Percentiles rank a stretch among this genome's conserved stretches.
Conservation (phyloP, 2,797 vertebrate species). For the Melanogrammus aeglefinus region DNA sequence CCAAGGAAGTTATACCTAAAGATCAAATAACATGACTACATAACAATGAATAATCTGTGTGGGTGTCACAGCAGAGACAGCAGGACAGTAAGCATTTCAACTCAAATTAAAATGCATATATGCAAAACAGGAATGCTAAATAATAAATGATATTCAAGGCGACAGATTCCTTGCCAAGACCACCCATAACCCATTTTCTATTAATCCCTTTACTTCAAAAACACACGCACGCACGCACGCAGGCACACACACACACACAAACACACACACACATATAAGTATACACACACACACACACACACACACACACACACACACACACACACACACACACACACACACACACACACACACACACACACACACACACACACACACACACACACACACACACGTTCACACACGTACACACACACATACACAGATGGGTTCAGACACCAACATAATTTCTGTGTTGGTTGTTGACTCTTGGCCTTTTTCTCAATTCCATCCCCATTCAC, state of each 20-base stretch:
- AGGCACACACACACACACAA: too few relatives aligned
- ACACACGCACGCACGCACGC: background rate
- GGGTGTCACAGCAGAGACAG: background rate
- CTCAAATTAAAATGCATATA: background rate
- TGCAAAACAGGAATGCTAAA: background rate
- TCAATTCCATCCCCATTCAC: background rate
- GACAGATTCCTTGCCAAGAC: background rate
- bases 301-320: background rate
- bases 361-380: too few relatives aligned
- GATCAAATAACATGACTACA: too few relatives aligned
- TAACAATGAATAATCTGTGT: background rate
- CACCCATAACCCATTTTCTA: background rate
- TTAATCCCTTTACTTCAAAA: background rate
- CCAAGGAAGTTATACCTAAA: background rate
- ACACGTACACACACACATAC: background rate
- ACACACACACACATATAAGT: background rate
- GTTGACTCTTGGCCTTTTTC: slow-evolving; percentile 19
- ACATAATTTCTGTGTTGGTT: slow-evolving; percentile 15
- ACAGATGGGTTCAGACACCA: slow-evolving; percentile 5
- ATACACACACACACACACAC: too few relatives aligned
- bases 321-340: too few relatives aligned
- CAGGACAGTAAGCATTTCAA: background rate
- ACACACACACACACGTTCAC: too few relatives aligned
- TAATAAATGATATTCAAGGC: background rate
- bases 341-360: too few relatives aligned